Evolutionary conservation across 2,113 vertebrate genomes (phyloP).

Genomic region (Otis tarda): DNA sequence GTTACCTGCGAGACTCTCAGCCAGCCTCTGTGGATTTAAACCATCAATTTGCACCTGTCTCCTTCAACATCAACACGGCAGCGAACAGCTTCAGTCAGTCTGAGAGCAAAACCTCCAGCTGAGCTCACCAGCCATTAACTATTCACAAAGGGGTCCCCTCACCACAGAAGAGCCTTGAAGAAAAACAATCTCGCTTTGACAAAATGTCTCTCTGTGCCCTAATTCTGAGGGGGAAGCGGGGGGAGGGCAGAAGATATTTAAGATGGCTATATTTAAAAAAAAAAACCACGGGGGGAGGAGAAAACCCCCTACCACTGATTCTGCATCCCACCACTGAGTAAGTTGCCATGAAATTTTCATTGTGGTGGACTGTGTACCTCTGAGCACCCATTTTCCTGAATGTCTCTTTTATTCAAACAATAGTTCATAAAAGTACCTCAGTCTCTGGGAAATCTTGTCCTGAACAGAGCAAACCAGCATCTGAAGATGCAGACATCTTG

Average conservation of each 20-base stretch:
- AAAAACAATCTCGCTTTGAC: background rate
- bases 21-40: background rate
- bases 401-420: background rate
- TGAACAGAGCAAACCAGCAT: background rate
- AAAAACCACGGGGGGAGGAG: background rate
- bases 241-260: background rate
- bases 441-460: background rate
- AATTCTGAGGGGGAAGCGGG: too few relatives aligned
- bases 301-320: fast-evolving
- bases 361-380: background rate
- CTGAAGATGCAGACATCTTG: background rate
- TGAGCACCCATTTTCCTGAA: background rate
- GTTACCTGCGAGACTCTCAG: background rate
- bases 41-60: background rate
- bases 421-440: background rate
- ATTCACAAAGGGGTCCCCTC: background rate
- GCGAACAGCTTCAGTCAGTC: background rate
- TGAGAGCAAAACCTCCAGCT: background rate
- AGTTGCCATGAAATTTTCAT: background rate
- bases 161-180: background rate
- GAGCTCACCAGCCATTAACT: background rate
- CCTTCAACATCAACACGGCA: fast-evolving
- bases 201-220: background rate
- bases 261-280: background rate
- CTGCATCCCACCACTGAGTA: background rate